A percentile compares a stretch with the other conserved stretches of the same genome.
Evolutionary conservation across 2,113 vertebrate species (phyloP).

Genomic region (Neolamprologus variostigma): DNA sequence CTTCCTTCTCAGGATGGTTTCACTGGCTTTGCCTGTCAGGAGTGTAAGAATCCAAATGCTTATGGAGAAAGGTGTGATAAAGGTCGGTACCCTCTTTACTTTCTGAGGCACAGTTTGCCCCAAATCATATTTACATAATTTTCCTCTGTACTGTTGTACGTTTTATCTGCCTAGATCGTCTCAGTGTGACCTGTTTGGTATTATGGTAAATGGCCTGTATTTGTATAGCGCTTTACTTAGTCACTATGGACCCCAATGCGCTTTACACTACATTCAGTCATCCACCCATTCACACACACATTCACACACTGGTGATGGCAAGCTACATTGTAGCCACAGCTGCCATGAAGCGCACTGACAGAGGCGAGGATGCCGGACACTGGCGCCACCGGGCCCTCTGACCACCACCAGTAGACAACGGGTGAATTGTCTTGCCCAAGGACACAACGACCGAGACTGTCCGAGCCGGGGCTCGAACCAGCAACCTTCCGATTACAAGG

Average conservation of each 20-base stretch:
- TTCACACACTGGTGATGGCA: background rate
- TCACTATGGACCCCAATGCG: background rate
- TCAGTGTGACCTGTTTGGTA: background rate
- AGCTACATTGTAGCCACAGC: background rate
- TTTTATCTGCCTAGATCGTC: background rate
- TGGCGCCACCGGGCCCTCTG: background rate
- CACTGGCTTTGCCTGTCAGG: conserved; percentile 81
- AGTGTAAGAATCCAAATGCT: conserved; percentile 70
- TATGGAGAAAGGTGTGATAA: conserved; percentile 81
- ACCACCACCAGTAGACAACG: background rate
- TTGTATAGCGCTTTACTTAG: background rate
- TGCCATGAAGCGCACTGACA: background rate
- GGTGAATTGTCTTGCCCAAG: too few species aligned
- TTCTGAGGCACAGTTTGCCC: background rate
- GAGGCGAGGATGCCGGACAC: background rate
- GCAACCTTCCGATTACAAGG: background rate
- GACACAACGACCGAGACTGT: background rate
- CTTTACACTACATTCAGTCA: background rate
- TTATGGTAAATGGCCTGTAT: background rate
- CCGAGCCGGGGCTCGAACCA: rapidly evolving
- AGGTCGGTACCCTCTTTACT: conserved; percentile 60
- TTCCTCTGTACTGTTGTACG: background rate
- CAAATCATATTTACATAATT: background rate
- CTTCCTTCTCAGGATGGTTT: conserved; percentile 73
- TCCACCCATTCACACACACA: background rate